Base-by-base conservation (phyloP, 2,888 invertebrate species). In the Cheiracanthium punctorium region DNA sequence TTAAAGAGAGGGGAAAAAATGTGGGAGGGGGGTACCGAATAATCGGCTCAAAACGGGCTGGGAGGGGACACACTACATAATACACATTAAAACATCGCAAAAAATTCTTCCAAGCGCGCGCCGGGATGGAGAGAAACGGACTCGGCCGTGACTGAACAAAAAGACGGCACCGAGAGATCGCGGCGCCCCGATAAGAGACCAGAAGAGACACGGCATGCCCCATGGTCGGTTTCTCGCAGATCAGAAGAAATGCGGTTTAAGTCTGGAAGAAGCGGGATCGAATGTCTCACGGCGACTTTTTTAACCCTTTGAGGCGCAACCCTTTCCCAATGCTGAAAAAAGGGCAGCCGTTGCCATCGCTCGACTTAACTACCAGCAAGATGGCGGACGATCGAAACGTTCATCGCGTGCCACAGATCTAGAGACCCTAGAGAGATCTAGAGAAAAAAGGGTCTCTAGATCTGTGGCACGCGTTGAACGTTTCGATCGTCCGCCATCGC, bases 21-120 rank as follows among this genome's bases (percentile, higher is more conserved):
- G 41, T 65, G 12, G 43, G 48, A 58, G 24, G 43, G 48, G 20
- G 24, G 58, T 5, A 24, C 20, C 24, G 20, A 20, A 24, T 58
- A 58, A 58, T 58, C 69, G 32, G 20, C 69, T 7, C 5, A 32
- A 81, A 81, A 81, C 41, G 65, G 74, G 73, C 52, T 81, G 81
- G 81, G 81, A 81, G 81, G 81, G 52, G 73, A 74, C 74, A 58
- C 33, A 65, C 20, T 32, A 52, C 52, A 72, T 58, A 81, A 81
- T 65, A 48, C 58, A 72, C 80, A 80, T 73, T 80, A 80, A n/a
- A 80, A 72, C 72, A 71, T 71, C 41, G 70, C 32, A 52, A 73
- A 76, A 64, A 32, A 20, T 30, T 75, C 37, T 75, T 75, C 33
- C 41, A 30, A 70, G 75, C 71, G 41, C 75, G 52, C 70, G 76